Conservation (phyloP, 1,140 invertebrate genomes). For the Panulirus ornatus region DNA sequence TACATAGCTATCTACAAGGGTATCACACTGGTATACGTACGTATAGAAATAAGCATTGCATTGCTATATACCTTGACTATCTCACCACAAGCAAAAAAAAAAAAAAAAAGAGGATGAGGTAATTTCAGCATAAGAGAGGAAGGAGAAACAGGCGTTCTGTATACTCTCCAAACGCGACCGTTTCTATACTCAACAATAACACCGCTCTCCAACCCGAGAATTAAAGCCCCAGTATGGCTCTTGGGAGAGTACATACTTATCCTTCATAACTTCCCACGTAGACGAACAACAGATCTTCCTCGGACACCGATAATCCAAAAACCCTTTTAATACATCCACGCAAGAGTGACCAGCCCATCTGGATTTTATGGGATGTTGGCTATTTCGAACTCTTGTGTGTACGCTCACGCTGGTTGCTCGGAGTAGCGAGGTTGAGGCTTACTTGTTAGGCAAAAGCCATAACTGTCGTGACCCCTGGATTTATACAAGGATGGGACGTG, state of each 20-base stretch:
- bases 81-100: too few relatives aligned
- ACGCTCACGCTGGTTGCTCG: conserved; percentile 2
- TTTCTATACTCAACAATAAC: conserved; percentile 65
- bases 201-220: conserved; percentile 59
- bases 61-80: too few relatives aligned
- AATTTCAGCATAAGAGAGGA: too few relatives aligned
- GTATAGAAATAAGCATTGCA: too few relatives aligned
- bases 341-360: neutral
- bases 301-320: neutral
- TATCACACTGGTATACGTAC: too few relatives aligned
- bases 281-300: conserved; percentile 8
- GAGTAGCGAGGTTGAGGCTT: conserved; percentile 59
- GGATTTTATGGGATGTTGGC: neutral
- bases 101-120: too few relatives aligned
- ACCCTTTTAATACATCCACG: neutral
- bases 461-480: conserved; percentile 71
- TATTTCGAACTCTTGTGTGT: conserved; percentile 34
- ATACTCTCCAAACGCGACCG: neutral
- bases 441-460: conserved; percentile 70
- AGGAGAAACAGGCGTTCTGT: neutral
- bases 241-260: conserved; percentile 19
- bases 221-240: conserved; percentile 56
- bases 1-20: too few relatives aligned
- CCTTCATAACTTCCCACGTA: conserved; percentile 20
- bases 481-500: conserved; percentile 71